Evolutionary conservation across 1,140 invertebrate species (phyloP), one percentile per base, ranked within the genome.

Genomic region (Drosophila repleta): DNA sequence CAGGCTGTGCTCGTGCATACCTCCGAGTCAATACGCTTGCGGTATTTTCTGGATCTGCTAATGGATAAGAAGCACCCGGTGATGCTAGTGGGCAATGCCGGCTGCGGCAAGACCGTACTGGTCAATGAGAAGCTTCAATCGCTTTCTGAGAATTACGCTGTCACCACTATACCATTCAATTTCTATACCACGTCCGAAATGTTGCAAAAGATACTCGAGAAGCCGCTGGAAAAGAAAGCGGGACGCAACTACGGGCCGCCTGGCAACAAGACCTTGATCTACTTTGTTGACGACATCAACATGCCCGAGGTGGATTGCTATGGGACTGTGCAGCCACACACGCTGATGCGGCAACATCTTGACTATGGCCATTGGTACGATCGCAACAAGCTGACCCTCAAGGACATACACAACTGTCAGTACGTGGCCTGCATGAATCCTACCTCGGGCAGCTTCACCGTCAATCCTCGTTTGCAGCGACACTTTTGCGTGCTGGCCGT

Each of bases 371-470:
- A 99, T 91, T 99, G 98, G 98, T 97, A 97, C 72, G 98, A 99
- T 90, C 93, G 98, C 32, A 95, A 95, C 0, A 98, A 97, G 90
- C 92, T 99, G n/a, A 94, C 96, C 0, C 91, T 98, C 0, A 99
- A 99, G 92, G 98, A 99, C 58, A 98, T 99, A 66, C 97, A 98
- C 83, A 99, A 99, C 90, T 98, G 97, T 62, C 98, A 99, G 91
- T 99, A 99, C 90, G 96, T 99, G 0, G 96, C 97, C 24, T 98
- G 97, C 90, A 99, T 99, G 98, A 99, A 99, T 92, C 98, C 98
- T 0, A 99, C 98, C 0, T 97, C 98, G 56, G 98, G 98, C 32
- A 98, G 97, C 82, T 99, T 99, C 89, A 98, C 97, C 0, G 98
- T 99, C 62, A 98, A 99, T 93, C 96, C 97, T 0, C 94, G 98